phyloP scores from a whole-genome alignment of 2,888 invertebrate species.

The Sceliomorpha sp. region DNA sequence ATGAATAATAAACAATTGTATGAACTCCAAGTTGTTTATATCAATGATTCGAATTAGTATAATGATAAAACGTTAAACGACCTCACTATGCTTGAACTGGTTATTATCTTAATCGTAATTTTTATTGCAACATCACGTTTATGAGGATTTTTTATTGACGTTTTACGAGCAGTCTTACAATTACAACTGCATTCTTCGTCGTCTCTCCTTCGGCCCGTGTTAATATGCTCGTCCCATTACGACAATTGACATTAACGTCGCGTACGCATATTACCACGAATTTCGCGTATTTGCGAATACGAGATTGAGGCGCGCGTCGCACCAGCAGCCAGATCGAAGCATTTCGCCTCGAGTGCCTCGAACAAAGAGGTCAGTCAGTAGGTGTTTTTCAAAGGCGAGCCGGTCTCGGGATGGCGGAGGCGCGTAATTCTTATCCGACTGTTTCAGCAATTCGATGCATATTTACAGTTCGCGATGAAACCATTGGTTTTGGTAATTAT shows the following conservation, averaged over 20 bases:
- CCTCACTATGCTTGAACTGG: too few species aligned
- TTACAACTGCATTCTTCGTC: slow-evolving; percentile 40
- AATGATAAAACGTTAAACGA: too few species aligned
- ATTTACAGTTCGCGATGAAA: slow-evolving; percentile 31
- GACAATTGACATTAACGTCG: slow-evolving; percentile 50
- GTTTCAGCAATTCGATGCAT: slow-evolving; percentile 25
- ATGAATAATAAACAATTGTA: too few species aligned
- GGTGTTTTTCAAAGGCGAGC: slow-evolving; percentile 44
- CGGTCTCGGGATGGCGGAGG: slow-evolving; percentile 24
- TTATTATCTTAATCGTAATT: slow-evolving; percentile 22
- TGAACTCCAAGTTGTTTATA: too few species aligned
- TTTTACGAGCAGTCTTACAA: slow-evolving; percentile 44
- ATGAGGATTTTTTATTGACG: slow-evolving; percentile 44
- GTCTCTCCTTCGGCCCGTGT: slow-evolving; percentile 37
- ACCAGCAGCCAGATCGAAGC: slow-evolving; percentile 11
- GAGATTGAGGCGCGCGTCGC: slow-evolving; percentile 33
- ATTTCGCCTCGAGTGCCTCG: slow-evolving; percentile 23
- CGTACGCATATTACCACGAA: slow-evolving; percentile 49
- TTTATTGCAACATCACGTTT: slow-evolving; percentile 37
- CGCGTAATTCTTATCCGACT: slow-evolving; percentile 35
- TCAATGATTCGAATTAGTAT: too few species aligned
- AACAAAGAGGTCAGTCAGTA: slow-evolving; percentile 55
- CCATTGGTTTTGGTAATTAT: slow-evolving; percentile 3
- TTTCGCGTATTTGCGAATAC: slow-evolving; percentile 51
- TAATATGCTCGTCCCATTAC: slow-evolving; percentile 49